Evolutionary conservation across 1,140 invertebrate genomes (phyloP).

Genomic region (Batillaria attramentaria): DNA sequence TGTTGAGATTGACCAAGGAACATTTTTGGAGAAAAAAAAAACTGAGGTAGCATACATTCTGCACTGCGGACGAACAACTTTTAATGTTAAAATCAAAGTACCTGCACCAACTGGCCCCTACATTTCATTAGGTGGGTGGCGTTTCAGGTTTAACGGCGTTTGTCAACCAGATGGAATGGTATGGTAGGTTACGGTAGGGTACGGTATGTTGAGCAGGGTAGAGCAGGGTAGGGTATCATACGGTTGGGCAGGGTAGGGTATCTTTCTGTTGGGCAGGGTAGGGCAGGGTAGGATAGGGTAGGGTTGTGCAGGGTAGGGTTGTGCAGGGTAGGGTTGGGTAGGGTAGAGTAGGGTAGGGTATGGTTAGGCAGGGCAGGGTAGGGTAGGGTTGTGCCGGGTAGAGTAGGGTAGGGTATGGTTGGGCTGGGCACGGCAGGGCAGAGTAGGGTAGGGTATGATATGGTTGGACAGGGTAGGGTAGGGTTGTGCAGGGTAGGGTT

Average conservation of each 20-base stretch:
- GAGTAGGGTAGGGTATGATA: constrained; percentile 3
- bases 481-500: background rate
- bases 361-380: background rate
- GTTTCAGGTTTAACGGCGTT: too few species aligned
- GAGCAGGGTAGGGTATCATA: background rate
- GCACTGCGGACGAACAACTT: too few species aligned
- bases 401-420: constrained; percentile 10
- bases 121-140: too few species aligned
- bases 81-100: too few species aligned
- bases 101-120: too few species aligned
- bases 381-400: constrained; percentile 1
- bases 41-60: too few species aligned
- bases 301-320: background rate
- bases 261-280: too few species aligned
- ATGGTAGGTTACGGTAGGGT: background rate
- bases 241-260: too few species aligned
- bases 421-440: background rate
- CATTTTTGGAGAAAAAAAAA: too few species aligned
- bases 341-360: background rate
- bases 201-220: background rate
- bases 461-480: background rate
- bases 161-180: background rate
- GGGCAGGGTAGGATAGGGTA: too few species aligned
- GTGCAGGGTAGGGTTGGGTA: background rate
- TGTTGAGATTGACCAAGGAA: too few species aligned